These are phyloP conservation scores for Nasonovia ribisnigri DNA, from an alignment of 2,888 invertebrate genomes.

Conservation along the genomic window DNA sequence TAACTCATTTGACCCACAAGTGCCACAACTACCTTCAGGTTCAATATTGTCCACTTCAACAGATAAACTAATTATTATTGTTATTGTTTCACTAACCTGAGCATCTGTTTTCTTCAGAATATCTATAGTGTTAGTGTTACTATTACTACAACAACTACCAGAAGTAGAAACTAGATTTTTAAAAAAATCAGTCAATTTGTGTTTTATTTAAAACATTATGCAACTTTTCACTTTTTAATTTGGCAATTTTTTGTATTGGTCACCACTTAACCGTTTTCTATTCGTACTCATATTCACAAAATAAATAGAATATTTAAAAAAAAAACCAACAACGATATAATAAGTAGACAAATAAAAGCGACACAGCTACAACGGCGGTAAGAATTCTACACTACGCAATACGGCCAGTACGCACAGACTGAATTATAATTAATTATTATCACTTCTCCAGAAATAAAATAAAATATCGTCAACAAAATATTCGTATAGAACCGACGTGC, in stretches of 20 bases:
- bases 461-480: no score
- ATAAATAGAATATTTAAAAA: not conserved
- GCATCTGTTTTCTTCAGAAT: not conserved
- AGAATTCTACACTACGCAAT: no score
- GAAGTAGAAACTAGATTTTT: no score
- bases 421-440: no score
- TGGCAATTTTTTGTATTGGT: slow-evolving; percentile 4
- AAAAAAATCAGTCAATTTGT: no score
- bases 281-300: slow-evolving; percentile 12
- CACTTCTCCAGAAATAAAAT: no score
- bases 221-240: not conserved
- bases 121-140: slow-evolving; percentile 16
- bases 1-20: not conserved
- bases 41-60: slow-evolving; percentile 4
- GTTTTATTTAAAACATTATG: no score
- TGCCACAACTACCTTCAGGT: slow-evolving; percentile 2
- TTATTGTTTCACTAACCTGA: slow-evolving; percentile 32
- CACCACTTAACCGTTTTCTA: slow-evolving; percentile 17
- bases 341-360: no score
- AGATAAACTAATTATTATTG: slow-evolving; percentile 12
- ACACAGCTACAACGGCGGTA: no score
- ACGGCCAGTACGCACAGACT: no score
- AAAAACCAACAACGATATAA: no score
- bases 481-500: no score
- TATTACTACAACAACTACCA: not conserved